phyloP scores from a whole-genome alignment of 2,797 vertebrate genomes.

The Tapirus indicus region DNA sequence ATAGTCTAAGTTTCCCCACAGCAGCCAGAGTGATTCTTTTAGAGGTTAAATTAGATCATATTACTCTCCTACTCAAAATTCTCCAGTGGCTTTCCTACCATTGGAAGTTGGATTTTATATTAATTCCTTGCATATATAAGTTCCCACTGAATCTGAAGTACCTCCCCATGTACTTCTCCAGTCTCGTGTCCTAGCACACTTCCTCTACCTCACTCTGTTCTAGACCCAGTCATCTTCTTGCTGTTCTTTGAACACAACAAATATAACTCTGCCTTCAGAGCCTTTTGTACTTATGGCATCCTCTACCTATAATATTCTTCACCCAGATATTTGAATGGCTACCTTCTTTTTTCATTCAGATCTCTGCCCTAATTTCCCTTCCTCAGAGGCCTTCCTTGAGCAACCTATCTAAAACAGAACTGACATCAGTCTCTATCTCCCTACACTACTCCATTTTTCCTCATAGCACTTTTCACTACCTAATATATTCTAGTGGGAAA shows the following conservation, averaged over 20 bases:
- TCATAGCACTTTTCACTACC: not conserved
- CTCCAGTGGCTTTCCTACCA: not conserved
- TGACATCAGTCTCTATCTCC: not conserved
- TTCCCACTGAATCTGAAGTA: not conserved
- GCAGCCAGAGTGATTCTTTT: not conserved
- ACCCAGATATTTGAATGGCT: not conserved
- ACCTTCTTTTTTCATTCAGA: not conserved
- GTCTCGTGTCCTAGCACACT: not conserved
- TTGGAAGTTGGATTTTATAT: not conserved
- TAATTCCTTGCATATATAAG: not conserved
- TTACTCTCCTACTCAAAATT: slow-evolving; percentile 19
- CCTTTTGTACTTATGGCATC: not conserved
- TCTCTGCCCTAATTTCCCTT: slow-evolving; percentile 29
- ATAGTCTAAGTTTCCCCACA: not conserved
- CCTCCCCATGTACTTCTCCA: not conserved
- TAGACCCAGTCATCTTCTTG: not conserved
- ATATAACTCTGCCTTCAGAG: not conserved
- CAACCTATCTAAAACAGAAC: not conserved
- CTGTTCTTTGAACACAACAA: not conserved
- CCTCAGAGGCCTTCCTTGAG: not conserved
- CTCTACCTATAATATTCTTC: not conserved
- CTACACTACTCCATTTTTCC: not conserved
- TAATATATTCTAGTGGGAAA: not conserved
- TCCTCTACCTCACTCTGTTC: not conserved
- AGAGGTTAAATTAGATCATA: not conserved